A percentile compares a stretch with the other conserved stretches of the same genome.
These are phyloP conservation scores for Ophiodon elongatus DNA, from an alignment of 2,113 vertebrate genomes.

Conservation along the genomic window DNA sequence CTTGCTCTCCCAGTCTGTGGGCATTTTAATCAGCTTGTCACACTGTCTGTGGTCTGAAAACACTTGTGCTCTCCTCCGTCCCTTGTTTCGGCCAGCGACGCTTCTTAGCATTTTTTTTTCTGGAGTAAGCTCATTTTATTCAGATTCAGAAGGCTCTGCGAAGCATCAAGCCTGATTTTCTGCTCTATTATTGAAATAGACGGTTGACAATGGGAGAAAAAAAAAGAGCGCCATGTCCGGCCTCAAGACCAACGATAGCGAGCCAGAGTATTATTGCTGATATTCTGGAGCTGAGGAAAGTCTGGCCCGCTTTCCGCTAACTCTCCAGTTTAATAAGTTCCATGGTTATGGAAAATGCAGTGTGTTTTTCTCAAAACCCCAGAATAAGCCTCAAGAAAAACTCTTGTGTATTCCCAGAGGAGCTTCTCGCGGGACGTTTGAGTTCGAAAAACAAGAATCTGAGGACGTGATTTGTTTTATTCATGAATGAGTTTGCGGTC, in stretches of 20 bases:
- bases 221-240: constrained; percentile 35
- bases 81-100: constrained; percentile 13
- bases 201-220: constrained; percentile 1
- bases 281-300: constrained; percentile 37
- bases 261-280: constrained; percentile 47
- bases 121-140: constrained; percentile 33
- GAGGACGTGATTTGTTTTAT: constrained; percentile 68
- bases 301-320: constrained; percentile 41
- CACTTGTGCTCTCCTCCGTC: constrained; percentile 27
- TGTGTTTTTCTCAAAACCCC: constrained; percentile 24
- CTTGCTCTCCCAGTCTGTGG: constrained; percentile 69
- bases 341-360: constrained; percentile 49
- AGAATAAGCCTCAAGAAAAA: constrained; percentile 41
- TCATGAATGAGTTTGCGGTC: constrained; percentile 61
- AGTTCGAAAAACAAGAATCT: constrained; percentile 40
- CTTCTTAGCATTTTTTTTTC: constrained; percentile 14
- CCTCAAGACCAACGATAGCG: constrained; percentile 15
- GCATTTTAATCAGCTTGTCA: constrained; percentile 81
- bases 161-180: constrained; percentile 61
- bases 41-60: constrained; percentile 68
- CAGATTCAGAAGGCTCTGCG: constrained; percentile 51
- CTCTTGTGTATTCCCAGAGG: constrained; percentile 38
- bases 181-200: constrained; percentile 57
- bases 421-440: constrained; percentile 37
- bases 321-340: constrained; percentile 63